Percentiles rank a stretch among this genome's conserved stretches.
Conservation (phyloP, 2,113 vertebrate species). For the Tonatia bakeri region DNA sequence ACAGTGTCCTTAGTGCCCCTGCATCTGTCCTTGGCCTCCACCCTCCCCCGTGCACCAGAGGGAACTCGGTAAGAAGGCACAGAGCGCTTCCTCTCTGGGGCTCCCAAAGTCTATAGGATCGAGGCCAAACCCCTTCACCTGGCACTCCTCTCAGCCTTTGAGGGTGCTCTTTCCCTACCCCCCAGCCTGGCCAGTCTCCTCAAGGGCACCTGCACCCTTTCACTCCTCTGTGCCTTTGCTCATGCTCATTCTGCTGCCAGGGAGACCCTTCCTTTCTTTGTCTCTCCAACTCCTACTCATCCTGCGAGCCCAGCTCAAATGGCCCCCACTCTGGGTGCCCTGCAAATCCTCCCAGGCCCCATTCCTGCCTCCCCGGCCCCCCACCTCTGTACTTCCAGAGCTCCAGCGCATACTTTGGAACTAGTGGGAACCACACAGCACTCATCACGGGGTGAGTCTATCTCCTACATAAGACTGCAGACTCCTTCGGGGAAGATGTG, state of each 20-base stretch:
- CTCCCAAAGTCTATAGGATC: background rate
- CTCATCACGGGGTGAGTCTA: background rate
- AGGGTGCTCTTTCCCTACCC: background rate
- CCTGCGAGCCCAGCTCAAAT: background rate
- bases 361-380: background rate
- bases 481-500: background rate
- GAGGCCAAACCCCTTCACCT: background rate
- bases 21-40: background rate
- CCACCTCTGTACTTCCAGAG: background rate
- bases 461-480: background rate
- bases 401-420: background rate
- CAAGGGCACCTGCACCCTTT: background rate
- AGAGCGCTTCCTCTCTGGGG: background rate
- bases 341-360: background rate
- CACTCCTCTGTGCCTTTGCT: background rate
- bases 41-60: background rate
- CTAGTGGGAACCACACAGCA: background rate
- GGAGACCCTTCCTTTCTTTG: background rate
- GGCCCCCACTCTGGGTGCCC: background rate
- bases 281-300: background rate
- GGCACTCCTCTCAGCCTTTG: background rate
- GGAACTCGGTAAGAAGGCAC: background rate
- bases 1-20: background rate
- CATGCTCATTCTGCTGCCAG: rapidly evolving
- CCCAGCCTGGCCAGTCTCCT: no score